Conservation (phyloP, 2,797 vertebrate species). For the Platalea minor region DNA sequence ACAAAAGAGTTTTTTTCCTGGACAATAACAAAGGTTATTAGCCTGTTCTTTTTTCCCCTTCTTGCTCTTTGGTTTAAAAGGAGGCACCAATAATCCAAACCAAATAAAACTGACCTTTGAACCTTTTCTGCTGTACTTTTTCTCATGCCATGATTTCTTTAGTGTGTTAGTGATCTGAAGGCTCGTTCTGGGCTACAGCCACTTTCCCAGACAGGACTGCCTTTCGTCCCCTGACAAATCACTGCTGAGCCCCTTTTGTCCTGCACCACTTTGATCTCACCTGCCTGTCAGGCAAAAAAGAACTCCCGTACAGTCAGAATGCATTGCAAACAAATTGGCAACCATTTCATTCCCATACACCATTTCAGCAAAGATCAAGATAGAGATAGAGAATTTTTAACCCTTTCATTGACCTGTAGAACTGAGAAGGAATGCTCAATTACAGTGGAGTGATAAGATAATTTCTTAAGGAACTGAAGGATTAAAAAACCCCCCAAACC, state of each 20-base stretch:
- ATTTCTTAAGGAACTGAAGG: neutral
- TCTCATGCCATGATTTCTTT: slow-evolving; percentile 87
- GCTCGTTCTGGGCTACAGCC: slow-evolving; percentile 78
- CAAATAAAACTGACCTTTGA: slow-evolving; percentile 91
- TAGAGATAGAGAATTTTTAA: slow-evolving; percentile 69
- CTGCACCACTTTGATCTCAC: slow-evolving; percentile 89
- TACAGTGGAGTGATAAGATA: neutral
- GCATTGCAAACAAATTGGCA: slow-evolving; percentile 88
- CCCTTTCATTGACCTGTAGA: slow-evolving; percentile 28
- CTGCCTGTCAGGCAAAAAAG: slow-evolving; percentile 90
- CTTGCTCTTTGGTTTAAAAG: slow-evolving; percentile 73
- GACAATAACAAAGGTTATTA: slow-evolving; percentile 82
- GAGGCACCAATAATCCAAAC: slow-evolving; percentile 83
- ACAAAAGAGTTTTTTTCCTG: slow-evolving; percentile 77
- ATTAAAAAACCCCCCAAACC: neutral
- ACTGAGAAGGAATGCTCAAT: rapidly evolving
- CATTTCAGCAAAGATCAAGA: slow-evolving; percentile 70
- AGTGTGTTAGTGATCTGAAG: slow-evolving; percentile 85
- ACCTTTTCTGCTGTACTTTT: slow-evolving; percentile 89
- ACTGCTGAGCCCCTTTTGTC: slow-evolving; percentile 92
- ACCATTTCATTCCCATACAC: slow-evolving; percentile 81
- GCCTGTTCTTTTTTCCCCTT: slow-evolving; percentile 74
- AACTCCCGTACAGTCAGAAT: slow-evolving; percentile 87
- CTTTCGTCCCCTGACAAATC: slow-evolving; percentile 92
- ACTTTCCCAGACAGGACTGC: slow-evolving; percentile 82